phyloP scores from a whole-genome alignment of 64 coral and sea anemone genomes.

The Dendrophyllia cribrosa region DNA sequence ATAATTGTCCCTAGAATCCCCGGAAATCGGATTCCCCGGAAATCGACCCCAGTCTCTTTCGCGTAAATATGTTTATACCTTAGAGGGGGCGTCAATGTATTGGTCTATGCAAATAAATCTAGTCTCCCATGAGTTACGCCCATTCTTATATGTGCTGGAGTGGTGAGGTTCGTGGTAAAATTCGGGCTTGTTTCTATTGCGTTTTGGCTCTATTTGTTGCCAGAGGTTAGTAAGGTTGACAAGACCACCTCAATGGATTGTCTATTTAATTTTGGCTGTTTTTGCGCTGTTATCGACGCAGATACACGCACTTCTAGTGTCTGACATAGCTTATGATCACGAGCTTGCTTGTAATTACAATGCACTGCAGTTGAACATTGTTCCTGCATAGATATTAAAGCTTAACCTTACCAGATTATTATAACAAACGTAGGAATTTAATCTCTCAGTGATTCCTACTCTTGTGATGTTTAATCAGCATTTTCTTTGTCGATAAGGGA shows the following conservation, averaged over 20 bases:
- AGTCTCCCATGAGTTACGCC: conserved; percentile 5
- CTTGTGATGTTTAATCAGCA: neutral
- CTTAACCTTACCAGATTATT: neutral
- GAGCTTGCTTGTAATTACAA: conserved; percentile 21
- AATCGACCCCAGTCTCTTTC: neutral
- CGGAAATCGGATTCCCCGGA: neutral
- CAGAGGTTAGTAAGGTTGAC: conserved; percentile 11
- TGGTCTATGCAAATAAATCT: neutral
- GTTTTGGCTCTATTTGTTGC: neutral
- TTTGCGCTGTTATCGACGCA: neutral
- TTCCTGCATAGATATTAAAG: conserved; percentile 19
- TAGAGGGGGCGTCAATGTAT: conserved; percentile 28
- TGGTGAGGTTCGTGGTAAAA: neutral
- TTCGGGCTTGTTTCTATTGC: neutral
- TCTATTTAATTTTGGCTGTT: neutral
- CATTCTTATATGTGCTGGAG: neutral
- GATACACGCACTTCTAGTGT: neutral
- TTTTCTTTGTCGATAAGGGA: neutral
- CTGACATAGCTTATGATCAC: neutral
- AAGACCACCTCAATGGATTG: neutral
- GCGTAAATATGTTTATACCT: neutral
- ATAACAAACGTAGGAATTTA: neutral
- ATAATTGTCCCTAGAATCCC: too few species aligned
- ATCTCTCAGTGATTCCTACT: neutral
- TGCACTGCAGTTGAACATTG: conserved; percentile 1